Conservation (phyloP, 2,113 vertebrate species). For the Theristicus caerulescens region DNA sequence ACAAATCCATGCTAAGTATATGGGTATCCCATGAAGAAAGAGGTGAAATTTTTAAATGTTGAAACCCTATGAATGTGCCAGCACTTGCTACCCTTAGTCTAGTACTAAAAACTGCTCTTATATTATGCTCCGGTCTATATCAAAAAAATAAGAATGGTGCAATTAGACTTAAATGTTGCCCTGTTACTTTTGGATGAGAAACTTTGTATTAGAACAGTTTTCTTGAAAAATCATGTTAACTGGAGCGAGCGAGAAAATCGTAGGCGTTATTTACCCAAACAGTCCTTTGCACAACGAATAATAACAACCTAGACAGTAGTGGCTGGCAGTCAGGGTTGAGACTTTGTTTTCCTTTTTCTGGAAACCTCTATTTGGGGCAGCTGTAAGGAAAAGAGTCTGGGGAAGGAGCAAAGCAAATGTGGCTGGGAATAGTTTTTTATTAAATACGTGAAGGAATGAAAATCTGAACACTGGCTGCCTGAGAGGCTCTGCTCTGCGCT, state of each 20-base stretch:
- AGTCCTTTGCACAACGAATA: background rate
- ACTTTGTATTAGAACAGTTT: background rate
- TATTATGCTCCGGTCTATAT: background rate
- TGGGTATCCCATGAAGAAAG: background rate
- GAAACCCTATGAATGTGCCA: background rate
- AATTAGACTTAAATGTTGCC: background rate
- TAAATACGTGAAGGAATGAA: background rate
- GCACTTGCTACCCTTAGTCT: background rate
- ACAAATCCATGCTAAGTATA: background rate
- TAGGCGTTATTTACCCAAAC: background rate
- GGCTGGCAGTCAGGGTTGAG: background rate
- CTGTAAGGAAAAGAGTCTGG: background rate
- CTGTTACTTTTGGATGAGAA: background rate
- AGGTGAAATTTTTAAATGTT: background rate
- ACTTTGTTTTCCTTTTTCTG: background rate
- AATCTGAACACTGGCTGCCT: accelerated
- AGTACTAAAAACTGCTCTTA: background rate
- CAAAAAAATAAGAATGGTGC: background rate
- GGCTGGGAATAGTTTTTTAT: background rate
- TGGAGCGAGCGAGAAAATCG: accelerated
- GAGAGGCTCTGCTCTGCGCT: background rate
- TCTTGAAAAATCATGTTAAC: background rate
- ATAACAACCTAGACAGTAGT: background rate
- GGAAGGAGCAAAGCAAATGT: background rate
- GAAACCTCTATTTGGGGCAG: background rate